Evolutionary conservation across 2,888 invertebrate genomes (phyloP).

Genomic region (Adineta ricciae): DNA sequence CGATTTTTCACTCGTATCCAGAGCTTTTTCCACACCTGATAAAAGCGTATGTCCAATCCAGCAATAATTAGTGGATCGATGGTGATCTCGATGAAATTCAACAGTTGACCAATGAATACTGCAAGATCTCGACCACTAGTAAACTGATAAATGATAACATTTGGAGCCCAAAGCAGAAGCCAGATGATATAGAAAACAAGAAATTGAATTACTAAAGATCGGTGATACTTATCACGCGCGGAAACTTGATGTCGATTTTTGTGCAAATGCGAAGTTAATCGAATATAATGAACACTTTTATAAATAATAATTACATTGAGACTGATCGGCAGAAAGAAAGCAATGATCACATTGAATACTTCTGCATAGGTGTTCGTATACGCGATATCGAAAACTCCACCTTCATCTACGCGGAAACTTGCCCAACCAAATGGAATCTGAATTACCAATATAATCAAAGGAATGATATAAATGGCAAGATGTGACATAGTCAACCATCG

Average conservation of each 20-base stretch:
- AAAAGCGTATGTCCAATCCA: too few relatives aligned
- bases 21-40: too few relatives aligned
- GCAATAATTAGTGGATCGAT: not conserved
- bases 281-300: not conserved
- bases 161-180: not conserved
- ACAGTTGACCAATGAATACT: not conserved
- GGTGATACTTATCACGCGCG: not conserved
- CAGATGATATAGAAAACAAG: not conserved
- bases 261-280: not conserved
- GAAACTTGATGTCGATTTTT: not conserved
- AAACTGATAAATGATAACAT: not conserved
- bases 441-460: not conserved
- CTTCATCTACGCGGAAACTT: not conserved
- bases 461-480: not conserved
- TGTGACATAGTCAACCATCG: not conserved
- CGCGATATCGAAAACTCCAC: not conserved
- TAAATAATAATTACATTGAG: not conserved
- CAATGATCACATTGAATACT: not conserved
- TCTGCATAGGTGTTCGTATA: not conserved
- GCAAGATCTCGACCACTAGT: not conserved
- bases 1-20: too few relatives aligned
- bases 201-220: not conserved
- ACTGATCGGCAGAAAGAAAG: not conserved
- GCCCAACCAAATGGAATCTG: not conserved
- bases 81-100: not conserved